Evolutionary conservation across 2,888 invertebrate genomes (phyloP).

Genomic region (Tachina fera): DNA sequence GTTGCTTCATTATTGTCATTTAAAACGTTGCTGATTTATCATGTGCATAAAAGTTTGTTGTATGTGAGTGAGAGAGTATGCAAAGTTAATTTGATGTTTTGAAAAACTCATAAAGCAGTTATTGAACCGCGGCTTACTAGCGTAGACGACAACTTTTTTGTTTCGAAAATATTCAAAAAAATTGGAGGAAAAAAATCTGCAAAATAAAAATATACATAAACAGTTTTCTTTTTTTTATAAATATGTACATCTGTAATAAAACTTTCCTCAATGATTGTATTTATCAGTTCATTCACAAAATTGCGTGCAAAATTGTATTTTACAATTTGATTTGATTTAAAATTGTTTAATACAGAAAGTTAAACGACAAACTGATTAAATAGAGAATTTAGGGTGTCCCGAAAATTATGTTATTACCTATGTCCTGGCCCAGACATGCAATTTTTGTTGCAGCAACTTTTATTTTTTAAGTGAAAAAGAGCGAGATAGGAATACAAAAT

Average conservation of each 20-base stretch:
- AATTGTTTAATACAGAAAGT: slow-evolving; percentile 1
- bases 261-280: slow-evolving; percentile 19
- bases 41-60: neutral
- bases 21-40: slow-evolving; percentile 26
- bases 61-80: slow-evolving; percentile 19
- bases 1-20: slow-evolving; percentile 35
- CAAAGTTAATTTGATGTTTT: slow-evolving; percentile 31
- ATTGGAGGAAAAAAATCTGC: slow-evolving; percentile 2
- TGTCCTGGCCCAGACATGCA: neutral
- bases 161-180: neutral
- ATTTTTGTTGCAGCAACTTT: no score
- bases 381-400: slow-evolving; percentile 1
- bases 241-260: neutral
- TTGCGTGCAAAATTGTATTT: slow-evolving; percentile 3
- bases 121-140: slow-evolving; percentile 44
- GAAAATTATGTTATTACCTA: neutral
- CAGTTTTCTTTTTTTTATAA: neutral
- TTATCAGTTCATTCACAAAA: slow-evolving; percentile 36
- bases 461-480: no score
- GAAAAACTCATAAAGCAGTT: slow-evolving; percentile 63
- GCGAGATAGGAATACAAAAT: no score
- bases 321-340: slow-evolving; percentile 21
- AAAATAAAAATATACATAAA: slow-evolving; percentile 28
- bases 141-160: neutral
- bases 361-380: slow-evolving; percentile 36